Evolutionary conservation across 1,140 invertebrate species (phyloP).

Genomic region (Musca domestica): DNA sequence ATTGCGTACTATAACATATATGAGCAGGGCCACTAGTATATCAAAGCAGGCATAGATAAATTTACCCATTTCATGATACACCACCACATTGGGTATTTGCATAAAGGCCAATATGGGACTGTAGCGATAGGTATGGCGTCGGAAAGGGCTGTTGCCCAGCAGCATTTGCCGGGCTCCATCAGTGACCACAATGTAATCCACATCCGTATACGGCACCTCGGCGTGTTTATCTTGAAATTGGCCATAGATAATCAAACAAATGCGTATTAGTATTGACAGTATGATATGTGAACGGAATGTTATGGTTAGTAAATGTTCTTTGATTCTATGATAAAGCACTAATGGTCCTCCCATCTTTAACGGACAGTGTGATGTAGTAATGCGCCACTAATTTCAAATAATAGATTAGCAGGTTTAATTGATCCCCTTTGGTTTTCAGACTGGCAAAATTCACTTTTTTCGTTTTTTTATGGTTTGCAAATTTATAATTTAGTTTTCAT

Average conservation of each 20-base stretch:
- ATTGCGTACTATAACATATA: constrained; percentile 61
- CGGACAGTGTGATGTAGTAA: too few relatives aligned
- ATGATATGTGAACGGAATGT: constrained; percentile 61
- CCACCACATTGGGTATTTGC: constrained; percentile 78
- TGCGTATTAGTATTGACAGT: constrained; percentile 64
- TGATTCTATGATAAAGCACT: not conserved
- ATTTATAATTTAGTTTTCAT: constrained; percentile 65
- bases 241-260: constrained; percentile 75
- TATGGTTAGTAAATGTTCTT: constrained; percentile 32
- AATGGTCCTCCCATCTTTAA: not conserved
- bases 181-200: constrained; percentile 96
- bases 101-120: constrained; percentile 86
- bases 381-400: constrained; percentile 2
- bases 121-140: constrained; percentile 90
- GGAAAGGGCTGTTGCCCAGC: constrained; percentile 80
- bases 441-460: constrained; percentile 19
- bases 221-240: constrained; percentile 75
- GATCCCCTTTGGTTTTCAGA: not conserved
- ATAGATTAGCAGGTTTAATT: constrained; percentile 27
- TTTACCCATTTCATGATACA: constrained; percentile 81
- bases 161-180: constrained; percentile 83
- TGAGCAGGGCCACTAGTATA: constrained; percentile 71
- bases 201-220: constrained; percentile 88
- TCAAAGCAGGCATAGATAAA: constrained; percentile 85
- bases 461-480: constrained; percentile 31